Evolutionary conservation across 2,797 vertebrate species (phyloP).

Genomic region (Danio jaintianensis): DNA sequence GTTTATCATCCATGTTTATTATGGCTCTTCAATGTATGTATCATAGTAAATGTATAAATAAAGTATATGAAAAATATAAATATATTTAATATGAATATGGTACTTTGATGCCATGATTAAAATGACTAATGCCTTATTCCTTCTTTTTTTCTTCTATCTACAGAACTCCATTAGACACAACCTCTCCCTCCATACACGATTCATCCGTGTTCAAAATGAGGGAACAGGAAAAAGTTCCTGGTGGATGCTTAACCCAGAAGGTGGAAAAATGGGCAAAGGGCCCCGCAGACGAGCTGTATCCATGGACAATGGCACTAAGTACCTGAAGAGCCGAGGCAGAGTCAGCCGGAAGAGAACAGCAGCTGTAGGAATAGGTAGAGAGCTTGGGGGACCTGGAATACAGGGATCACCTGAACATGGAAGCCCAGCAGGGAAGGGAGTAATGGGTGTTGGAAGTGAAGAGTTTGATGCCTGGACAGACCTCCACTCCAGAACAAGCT

Average conservation of each 20-base stretch:
- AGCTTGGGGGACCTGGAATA: conserved; percentile 76
- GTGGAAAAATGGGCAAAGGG: conserved; percentile 93
- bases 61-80: neutral
- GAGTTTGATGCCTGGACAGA: conserved; percentile 94
- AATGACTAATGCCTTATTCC: neutral
- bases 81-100: too few species aligned
- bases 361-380: conserved; percentile 74
- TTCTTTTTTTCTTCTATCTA: conserved; percentile 49
- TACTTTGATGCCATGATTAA: too few species aligned
- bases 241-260: conserved; percentile 98
- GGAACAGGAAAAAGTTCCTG: conserved; percentile 97
- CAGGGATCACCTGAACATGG: conserved; percentile 92
- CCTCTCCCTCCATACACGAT: conserved; percentile 94
- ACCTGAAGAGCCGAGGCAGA: conserved; percentile 90
- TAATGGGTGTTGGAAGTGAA: conserved; percentile 85
- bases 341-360: conserved; percentile 88
- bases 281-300: conserved; percentile 89
- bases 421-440: conserved; percentile 89
- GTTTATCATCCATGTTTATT: neutral
- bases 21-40: neutral
- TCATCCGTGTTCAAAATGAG: conserved; percentile 96
- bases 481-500: conserved; percentile 93
- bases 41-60: neutral
- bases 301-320: conserved; percentile 92
- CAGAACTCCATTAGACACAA: conserved; percentile 99